Base-by-base conservation (phyloP, 2,113 vertebrate species). In the Equus przewalskii region DNA sequence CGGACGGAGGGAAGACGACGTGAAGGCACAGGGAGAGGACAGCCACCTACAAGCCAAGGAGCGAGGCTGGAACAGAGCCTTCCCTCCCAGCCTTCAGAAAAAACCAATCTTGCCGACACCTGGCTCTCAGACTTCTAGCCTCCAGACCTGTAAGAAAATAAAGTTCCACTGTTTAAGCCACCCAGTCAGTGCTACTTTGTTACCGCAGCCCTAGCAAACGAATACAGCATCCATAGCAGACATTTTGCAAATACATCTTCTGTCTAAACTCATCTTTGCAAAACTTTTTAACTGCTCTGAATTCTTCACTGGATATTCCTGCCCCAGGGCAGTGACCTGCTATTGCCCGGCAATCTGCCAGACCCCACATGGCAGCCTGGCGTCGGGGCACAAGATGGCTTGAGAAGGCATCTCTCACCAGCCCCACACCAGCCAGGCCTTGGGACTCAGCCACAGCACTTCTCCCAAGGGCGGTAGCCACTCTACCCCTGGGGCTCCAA, bases 351-450 rank as follows among this genome's bases (percentile, higher is more conserved):
- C 44, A 7, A 54, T 10, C 91, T n/a, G 94, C 65, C 89, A 89
- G 69, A 19, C 15, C 87, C 4, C 3, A 22, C 19, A 8, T 0
- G 0, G 78, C 36, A 16, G 56, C 91, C 93, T 91, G 95, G 89
- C 3, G 0, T 1, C 0, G 1, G 60, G 46, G 69, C 24, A 21
- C 22, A 65, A 1, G 67, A 65, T 4, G 30, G 78, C 91, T 67
- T n/a, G 54, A 51, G 30, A 62, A 70, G 84, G 46, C 65, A 24
- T 96, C 92, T 89, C 75, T 97, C 97, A 93, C 22, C 89, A 78
- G 65, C 24, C n/a, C 36, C 21, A 69, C 41, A 78, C 78, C 67
- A 41, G 91, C 81, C 92, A 0, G 2, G 58, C 75, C 64, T 62
- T 90, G 96, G 98, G 91, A 44, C 1, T 11, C 41, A 54, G 96